Conservation (phyloP, 2,888 invertebrate genomes). For the Hirtodrosophila histrioides region DNA sequence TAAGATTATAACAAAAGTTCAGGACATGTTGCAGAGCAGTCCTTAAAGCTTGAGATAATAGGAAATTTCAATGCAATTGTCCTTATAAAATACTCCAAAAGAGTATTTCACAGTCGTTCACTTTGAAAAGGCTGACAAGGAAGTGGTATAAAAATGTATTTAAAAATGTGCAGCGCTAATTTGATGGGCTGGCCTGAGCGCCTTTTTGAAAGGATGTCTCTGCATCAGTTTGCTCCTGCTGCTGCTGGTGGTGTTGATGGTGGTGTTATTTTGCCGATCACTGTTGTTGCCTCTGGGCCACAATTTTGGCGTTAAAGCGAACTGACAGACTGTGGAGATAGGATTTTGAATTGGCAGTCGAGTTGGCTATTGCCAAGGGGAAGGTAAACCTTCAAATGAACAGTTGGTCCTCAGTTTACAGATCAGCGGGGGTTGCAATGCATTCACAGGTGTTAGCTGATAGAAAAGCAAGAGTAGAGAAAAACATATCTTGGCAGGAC, state of each 20-base stretch:
- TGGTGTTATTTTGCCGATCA: constrained; percentile 40
- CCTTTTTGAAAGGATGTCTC: constrained; percentile 10
- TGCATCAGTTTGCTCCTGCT: constrained; percentile 13
- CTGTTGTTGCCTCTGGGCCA: constrained; percentile 37
- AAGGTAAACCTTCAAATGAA: constrained; percentile 43
- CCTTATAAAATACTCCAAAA: background rate
- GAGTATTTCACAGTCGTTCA: constrained; percentile 13
- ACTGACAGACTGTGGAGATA: constrained; percentile 20
- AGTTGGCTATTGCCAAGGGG: background rate
- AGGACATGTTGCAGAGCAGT: too few species aligned
- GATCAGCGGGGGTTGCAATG: constrained; percentile 3
- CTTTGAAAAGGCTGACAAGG: constrained; percentile 1
- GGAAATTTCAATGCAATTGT: background rate
- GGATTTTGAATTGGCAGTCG: constrained; percentile 20
- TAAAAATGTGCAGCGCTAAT: constrained; percentile 38
- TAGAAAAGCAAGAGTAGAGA: too few species aligned
- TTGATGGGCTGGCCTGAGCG: constrained; percentile 19
- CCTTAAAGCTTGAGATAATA: background rate
- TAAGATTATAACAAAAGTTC: background rate
- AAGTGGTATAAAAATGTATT: constrained; percentile 42
- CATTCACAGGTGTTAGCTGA: constrained; percentile 2
- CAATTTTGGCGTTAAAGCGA: constrained; percentile 64
- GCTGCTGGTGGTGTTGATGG: constrained; percentile 17
- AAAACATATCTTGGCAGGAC: too few species aligned
- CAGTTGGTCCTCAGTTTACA: constrained; percentile 45